Conservation (phyloP, 2,888 invertebrate species). For the Tuberolachnus salignus region DNA sequence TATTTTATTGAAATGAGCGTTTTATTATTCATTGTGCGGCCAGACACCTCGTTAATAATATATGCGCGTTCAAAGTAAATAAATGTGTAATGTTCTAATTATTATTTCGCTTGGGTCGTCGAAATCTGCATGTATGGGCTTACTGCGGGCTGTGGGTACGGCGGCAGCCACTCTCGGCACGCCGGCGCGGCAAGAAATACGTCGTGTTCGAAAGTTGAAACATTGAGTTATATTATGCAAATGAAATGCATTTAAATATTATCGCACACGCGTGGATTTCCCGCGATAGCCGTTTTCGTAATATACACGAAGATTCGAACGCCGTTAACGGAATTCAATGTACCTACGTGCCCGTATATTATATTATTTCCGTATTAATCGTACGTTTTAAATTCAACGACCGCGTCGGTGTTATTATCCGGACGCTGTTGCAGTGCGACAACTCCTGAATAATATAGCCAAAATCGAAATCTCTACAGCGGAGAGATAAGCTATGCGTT, state of each 20-base stretch:
- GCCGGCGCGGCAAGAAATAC: no score
- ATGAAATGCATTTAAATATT: slow-evolving; percentile 40
- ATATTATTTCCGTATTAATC: slow-evolving; percentile 2
- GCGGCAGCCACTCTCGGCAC: neutral
- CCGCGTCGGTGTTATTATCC: slow-evolving; percentile 15
- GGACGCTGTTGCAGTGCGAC: slow-evolving; percentile 10
- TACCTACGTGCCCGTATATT: no score
- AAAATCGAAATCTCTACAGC: neutral
- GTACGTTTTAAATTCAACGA: slow-evolving; percentile 28
- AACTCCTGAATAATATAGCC: neutral
- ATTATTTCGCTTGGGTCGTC: slow-evolving; percentile 29
- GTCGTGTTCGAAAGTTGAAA: slow-evolving; percentile 11
- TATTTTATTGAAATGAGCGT: slow-evolving; percentile 29
- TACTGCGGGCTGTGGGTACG: no score
- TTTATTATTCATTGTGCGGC: slow-evolving; percentile 29
- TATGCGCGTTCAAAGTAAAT: slow-evolving; percentile 42
- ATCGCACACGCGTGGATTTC: neutral
- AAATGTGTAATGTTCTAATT: slow-evolving; percentile 50
- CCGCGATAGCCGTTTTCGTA: slow-evolving; percentile 1
- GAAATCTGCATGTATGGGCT: neutral
- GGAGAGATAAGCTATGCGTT: no score
- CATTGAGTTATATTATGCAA: slow-evolving; percentile 46
- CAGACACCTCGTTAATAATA: slow-evolving; percentile 8
- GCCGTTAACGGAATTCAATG: slow-evolving; percentile 27
- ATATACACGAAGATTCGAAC: slow-evolving; percentile 4